These are phyloP conservation scores for Parauchenoglanis punctatus DNA, from an alignment of 2,797 vertebrate genomes.

Conservation along the genomic window DNA sequence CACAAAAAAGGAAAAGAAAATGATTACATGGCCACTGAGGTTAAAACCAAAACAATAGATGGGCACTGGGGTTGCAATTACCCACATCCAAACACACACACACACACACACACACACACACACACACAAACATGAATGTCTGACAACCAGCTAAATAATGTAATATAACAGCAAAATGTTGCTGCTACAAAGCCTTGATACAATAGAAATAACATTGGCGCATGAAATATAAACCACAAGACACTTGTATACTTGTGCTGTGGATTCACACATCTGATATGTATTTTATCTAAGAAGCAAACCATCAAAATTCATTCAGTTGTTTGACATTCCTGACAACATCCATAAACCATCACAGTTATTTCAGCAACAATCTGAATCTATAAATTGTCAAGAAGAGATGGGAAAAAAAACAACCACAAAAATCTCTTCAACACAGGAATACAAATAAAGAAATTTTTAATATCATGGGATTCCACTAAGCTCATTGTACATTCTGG, in stretches of 20 bases:
- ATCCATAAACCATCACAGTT: not conserved
- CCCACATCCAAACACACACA: not conserved
- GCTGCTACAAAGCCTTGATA: not conserved
- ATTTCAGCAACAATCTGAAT: not conserved
- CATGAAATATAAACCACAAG: not conserved
- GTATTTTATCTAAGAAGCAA: not conserved
- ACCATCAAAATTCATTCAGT: not conserved
- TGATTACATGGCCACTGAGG: not conserved
- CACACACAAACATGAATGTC: not conserved
- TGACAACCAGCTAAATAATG: not conserved
- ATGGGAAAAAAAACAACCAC: not conserved
- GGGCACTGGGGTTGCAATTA: constrained; percentile 12
- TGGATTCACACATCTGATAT: not conserved
- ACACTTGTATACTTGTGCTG: not conserved
- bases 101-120: not conserved
- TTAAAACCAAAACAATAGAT: constrained; percentile 12
- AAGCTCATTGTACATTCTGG: constrained; percentile 32
- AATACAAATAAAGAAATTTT: not conserved
- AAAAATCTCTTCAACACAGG: not conserved
- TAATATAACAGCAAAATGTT: not conserved
- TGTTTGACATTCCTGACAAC: not conserved
- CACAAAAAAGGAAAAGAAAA: constrained; percentile 25
- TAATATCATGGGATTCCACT: not conserved
- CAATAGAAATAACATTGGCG: not conserved
- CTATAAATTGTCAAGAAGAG: not conserved